Conservation (phyloP, 2,888 invertebrate genomes). For the Craniophora ligustri region DNA sequence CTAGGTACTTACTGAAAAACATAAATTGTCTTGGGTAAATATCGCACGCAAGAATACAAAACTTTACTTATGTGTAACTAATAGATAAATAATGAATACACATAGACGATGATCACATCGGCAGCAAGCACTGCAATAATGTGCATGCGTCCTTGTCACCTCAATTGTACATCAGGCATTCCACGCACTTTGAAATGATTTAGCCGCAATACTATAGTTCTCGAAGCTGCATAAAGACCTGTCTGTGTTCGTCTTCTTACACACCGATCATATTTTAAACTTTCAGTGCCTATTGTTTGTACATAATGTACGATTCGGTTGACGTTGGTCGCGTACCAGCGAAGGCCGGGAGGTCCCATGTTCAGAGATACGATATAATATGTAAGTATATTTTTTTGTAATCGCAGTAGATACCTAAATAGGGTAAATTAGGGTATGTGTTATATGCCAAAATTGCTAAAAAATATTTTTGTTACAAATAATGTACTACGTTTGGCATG, state of each 20-base stretch:
- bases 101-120: constrained; percentile 42
- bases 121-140: constrained; percentile 36
- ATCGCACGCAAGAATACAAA: constrained; percentile 39
- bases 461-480: constrained; percentile 77
- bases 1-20: constrained; percentile 35
- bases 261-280: constrained; percentile 69
- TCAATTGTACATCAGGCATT: constrained; percentile 74
- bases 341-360: constrained; percentile 62
- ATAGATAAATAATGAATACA: constrained; percentile 26
- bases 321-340: constrained; percentile 51
- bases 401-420: constrained; percentile 71
- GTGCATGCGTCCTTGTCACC: constrained; percentile 56
- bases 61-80: constrained; percentile 41
- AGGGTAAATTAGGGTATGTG: constrained; percentile 65
- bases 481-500: constrained; percentile 44
- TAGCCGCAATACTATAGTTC: constrained; percentile 69
- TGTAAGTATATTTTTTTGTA: constrained; percentile 78
- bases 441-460: constrained; percentile 77
- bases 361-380: constrained; percentile 85
- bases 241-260: constrained; percentile 58
- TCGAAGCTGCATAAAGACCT: constrained; percentile 51
- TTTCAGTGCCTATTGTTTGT: constrained; percentile 83
- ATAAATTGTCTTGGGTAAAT: constrained; percentile 37
- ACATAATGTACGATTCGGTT: constrained; percentile 68
- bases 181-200: constrained; percentile 73